Percentiles rank a stretch among this genome's conserved stretches.
Conservation (phyloP, 2,797 vertebrate genomes). For the Cossypha polioptera region DNA sequence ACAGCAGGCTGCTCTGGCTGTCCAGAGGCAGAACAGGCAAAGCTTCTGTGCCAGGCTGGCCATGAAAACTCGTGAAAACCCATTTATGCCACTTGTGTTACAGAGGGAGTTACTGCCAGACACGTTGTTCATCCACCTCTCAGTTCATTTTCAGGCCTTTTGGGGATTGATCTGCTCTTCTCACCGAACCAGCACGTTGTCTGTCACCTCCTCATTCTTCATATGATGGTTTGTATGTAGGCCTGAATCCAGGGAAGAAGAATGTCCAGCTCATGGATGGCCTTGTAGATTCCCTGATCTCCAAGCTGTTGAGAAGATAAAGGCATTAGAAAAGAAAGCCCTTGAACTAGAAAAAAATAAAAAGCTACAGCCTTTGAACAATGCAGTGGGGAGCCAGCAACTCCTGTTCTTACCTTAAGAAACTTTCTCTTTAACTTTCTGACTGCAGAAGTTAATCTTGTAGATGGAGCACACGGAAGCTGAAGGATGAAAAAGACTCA, state of each 20-base stretch:
- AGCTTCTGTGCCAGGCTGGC: not conserved
- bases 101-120: not conserved
- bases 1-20: not conserved
- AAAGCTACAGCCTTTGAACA: not conserved
- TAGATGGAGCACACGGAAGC: constrained; percentile 57
- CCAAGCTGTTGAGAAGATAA: constrained; percentile 65
- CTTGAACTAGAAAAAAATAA: not conserved
- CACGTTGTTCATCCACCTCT: fast-evolving
- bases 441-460: constrained; percentile 59
- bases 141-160: not conserved
- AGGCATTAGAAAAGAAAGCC: not conserved
- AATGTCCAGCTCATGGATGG: constrained; percentile 75
- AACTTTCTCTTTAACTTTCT: constrained; percentile 40
- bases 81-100: not conserved
- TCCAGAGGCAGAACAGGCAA: not conserved
- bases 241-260: constrained; percentile 77
- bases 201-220: not conserved
- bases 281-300: constrained; percentile 69
- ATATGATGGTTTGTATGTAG: constrained; percentile 50
- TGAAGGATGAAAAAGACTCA: constrained; percentile 45
- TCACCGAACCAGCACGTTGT: not conserved
- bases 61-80: not conserved
- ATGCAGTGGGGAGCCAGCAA: not conserved
- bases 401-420: constrained; percentile 56
- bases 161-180: not conserved